Evolutionary conservation across 2,113 vertebrate genomes (phyloP).

Genomic region (Numida meleagris): DNA sequence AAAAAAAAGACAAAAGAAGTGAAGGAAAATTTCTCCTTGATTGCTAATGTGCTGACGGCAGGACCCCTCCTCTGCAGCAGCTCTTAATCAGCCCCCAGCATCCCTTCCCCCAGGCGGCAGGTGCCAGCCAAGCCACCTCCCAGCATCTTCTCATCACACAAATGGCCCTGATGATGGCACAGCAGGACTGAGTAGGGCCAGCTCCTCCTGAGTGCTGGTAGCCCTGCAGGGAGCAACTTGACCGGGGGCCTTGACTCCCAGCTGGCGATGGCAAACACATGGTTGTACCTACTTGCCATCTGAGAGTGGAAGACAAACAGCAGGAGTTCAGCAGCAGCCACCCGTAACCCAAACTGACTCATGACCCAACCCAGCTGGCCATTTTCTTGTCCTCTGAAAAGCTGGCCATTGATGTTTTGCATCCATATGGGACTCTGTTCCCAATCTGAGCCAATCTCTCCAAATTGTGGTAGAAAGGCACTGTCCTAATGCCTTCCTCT

Average conservation of each 20-base stretch:
- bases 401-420: accelerated
- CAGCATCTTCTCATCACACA: conserved; percentile 32
- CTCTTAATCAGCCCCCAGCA: conserved; percentile 45
- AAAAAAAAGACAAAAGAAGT: background rate
- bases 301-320: background rate
- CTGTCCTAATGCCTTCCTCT: background rate
- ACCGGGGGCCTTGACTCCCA: background rate
- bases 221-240: background rate
- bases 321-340: background rate
- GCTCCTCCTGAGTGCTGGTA: accelerated
- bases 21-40: conserved; percentile 8
- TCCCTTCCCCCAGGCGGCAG: background rate
- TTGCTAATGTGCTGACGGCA: conserved; percentile 5
- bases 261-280: background rate
- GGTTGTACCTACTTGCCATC: background rate
- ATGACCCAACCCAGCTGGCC: too few species aligned
- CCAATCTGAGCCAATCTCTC: background rate
- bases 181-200: background rate
- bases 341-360: background rate
- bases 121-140: background rate
- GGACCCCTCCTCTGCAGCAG: background rate
- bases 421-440: background rate
- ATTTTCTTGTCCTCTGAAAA: background rate
- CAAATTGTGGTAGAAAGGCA: background rate
- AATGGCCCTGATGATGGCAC: conserved; percentile 31